Conservation (phyloP, 2,797 vertebrate species). For the Nannoperca obscura region DNA sequence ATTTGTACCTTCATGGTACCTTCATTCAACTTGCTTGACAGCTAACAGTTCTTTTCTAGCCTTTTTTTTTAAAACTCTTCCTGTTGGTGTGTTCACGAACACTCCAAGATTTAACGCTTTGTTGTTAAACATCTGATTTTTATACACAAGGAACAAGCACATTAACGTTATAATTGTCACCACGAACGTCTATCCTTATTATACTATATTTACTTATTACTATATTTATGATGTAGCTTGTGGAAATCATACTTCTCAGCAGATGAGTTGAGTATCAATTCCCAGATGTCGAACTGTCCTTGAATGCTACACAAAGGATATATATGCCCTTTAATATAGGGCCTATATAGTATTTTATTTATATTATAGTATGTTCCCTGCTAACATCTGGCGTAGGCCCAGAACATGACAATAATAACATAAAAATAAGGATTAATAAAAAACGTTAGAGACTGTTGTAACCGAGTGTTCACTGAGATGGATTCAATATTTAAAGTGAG, state of each 20-base stretch:
- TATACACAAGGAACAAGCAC: no score
- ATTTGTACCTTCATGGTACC: conserved; percentile 3
- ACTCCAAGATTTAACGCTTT: background rate
- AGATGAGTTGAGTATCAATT: background rate
- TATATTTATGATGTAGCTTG: background rate
- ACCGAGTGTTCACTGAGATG: conserved; percentile 12
- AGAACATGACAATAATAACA: background rate
- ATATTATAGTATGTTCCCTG: background rate
- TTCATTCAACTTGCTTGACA: background rate
- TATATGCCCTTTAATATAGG: no score
- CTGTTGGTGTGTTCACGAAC: background rate
- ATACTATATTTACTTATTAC: no score
- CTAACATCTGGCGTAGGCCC: background rate
- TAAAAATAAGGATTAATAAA: no score
- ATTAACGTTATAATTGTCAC: background rate
- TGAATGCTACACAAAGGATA: conserved; percentile 1
- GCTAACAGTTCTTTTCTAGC: background rate
- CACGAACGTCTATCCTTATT: fast-evolving
- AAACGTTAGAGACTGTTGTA: no score
- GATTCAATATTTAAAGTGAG: conserved; percentile 33
- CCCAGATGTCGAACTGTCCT: background rate
- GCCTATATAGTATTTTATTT: background rate
- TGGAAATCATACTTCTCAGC: background rate
- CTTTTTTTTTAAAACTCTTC: background rate
- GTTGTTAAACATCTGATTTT: background rate